Evolutionary conservation across 1,140 invertebrate genomes (phyloP).

Genomic region (Geopemphigus sp.): DNA sequence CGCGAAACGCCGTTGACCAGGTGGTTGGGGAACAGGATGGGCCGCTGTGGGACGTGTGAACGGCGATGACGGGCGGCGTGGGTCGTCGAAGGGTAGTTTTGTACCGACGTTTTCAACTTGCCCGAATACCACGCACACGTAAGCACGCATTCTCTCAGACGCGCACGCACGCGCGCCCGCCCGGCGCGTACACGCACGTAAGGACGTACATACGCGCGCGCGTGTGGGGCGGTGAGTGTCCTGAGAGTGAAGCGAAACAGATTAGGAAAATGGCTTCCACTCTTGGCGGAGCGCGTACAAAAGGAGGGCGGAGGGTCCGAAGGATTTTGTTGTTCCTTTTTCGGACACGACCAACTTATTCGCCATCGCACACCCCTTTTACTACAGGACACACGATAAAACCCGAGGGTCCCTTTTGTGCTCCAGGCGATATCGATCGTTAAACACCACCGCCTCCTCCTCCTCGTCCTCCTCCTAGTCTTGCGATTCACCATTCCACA

Average conservation of each 20-base stretch:
- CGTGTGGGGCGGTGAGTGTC: not conserved
- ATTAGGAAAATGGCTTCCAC: conserved; percentile 48
- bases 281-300: conserved; percentile 18
- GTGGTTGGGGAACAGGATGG: not conserved
- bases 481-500: too few relatives aligned
- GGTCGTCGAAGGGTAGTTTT: conserved; percentile 20
- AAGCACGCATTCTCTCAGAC: not conserved
- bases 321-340: conserved; percentile 50
- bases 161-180: not conserved
- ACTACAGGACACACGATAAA: conserved; percentile 17
- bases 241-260: conserved; percentile 48
- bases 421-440: conserved; percentile 24
- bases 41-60: too few relatives aligned
- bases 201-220: not conserved
- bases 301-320: conserved; percentile 7
- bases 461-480: too few relatives aligned
- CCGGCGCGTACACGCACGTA: not conserved
- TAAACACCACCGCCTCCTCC: too few relatives aligned
- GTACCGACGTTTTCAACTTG: not conserved
- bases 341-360: conserved; percentile 44
- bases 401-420: conserved; percentile 36
- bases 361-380: conserved; percentile 43
- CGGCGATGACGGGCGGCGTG: too few relatives aligned
- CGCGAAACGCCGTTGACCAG: not conserved
- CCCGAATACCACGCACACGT: not conserved